Conservation (phyloP, 1,140 invertebrate species). For the Cyphomyrmex costatus region DNA sequence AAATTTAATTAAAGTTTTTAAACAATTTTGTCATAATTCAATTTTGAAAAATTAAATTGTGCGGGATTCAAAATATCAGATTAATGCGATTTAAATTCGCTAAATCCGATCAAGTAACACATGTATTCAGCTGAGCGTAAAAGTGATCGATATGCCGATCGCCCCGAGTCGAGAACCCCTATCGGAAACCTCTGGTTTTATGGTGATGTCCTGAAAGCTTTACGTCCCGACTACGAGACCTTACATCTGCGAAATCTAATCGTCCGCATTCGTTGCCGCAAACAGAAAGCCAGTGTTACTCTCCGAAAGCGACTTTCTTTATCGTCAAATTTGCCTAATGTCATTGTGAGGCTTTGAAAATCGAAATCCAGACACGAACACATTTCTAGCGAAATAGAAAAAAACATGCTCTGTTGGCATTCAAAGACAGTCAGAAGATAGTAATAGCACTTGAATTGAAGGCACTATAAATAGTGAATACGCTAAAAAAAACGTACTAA, state of each 20-base stretch:
- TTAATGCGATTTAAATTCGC: constrained; percentile 4
- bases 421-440: neutral
- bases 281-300: constrained; percentile 4
- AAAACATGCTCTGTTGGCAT: neutral
- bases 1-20: neutral
- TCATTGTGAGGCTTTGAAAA: neutral
- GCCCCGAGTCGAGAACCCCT: neutral
- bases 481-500: too few relatives aligned
- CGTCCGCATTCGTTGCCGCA: neutral
- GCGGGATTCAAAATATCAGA: neutral
- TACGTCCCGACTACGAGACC: neutral
- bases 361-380: constrained; percentile 2
- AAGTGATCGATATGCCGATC: constrained; percentile 19
- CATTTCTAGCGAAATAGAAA: constrained; percentile 1
- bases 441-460: neutral
- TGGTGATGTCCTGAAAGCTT: constrained; percentile 16
- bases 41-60: neutral
- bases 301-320: constrained; percentile 12
- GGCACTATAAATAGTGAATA: neutral
- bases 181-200: constrained; percentile 38
- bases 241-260: constrained; percentile 39
- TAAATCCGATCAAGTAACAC: neutral
- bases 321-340: constrained; percentile 45
- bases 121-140: neutral
- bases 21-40: neutral